A percentile compares a stretch with the other conserved stretches of the same genome.
These are phyloP conservation scores for Orchesella cincta DNA, from an alignment of 1,140 invertebrate species.

Conservation along the genomic window DNA sequence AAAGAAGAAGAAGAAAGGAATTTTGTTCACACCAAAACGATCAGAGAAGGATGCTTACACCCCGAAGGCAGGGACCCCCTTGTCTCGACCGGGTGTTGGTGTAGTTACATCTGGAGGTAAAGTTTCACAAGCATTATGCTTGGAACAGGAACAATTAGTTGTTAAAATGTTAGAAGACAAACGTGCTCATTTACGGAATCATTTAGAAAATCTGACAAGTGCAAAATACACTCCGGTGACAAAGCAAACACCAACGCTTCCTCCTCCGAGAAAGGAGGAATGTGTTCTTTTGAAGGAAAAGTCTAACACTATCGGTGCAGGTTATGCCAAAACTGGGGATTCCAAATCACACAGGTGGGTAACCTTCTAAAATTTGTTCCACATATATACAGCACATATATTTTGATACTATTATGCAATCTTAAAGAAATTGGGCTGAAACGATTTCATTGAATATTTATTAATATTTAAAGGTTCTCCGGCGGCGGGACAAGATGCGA, in stretches of 20 bases:
- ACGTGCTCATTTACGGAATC: not conserved
- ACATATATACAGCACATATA: not conserved
- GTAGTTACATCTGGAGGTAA: not conserved
- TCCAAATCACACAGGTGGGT: not conserved
- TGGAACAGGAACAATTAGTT: not conserved
- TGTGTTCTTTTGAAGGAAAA: not conserved
- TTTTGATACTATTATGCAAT: not conserved
- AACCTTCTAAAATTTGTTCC: not conserved
- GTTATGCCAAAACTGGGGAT: not conserved
- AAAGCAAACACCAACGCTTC: not conserved
- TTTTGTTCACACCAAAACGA: conserved; percentile 5
- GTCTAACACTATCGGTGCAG: not conserved
- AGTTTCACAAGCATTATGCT: not conserved
- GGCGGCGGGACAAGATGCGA: not conserved
- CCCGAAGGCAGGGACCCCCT: not conserved
- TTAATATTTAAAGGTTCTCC: too few species aligned
- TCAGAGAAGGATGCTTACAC: not conserved
- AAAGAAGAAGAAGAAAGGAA: conserved; percentile 5
- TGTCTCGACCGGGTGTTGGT: not conserved
- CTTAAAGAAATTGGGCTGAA: not conserved
- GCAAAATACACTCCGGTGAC: not conserved
- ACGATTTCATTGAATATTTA: too few species aligned
- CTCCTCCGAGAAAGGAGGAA: not conserved
- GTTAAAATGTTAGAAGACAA: not conserved
- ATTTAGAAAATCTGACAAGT: not conserved